phyloP scores from a whole-genome alignment of 1,140 invertebrate species.

The Tetragnatha versicolor region DNA sequence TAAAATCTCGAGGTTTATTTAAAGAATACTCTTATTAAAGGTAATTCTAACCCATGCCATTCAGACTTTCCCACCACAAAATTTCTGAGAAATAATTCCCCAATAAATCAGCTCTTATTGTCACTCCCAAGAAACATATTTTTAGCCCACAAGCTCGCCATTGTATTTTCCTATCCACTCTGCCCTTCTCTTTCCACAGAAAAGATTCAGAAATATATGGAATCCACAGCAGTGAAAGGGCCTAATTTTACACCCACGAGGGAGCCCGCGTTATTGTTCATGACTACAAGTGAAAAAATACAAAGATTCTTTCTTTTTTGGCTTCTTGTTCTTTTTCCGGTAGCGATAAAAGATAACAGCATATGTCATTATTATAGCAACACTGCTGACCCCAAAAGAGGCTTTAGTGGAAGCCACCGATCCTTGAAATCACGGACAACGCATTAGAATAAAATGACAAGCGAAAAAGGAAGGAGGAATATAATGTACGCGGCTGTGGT shows the following conservation, averaged over 20 bases:
- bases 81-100: too few relatives aligned
- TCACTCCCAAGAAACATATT: too few relatives aligned
- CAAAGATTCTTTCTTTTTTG: background rate
- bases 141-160: too few relatives aligned
- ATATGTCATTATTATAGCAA: conserved; percentile 8
- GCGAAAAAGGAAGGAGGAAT: background rate
- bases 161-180: background rate
- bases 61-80: too few relatives aligned
- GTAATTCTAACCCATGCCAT: too few relatives aligned
- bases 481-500: background rate
- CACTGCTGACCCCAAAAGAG: conserved; percentile 41
- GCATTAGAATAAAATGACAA: conserved; percentile 17
- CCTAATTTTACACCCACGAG: background rate
- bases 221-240: background rate
- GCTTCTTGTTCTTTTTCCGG: too few relatives aligned
- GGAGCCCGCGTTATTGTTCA: background rate
- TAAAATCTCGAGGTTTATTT: too few relatives aligned
- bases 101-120: too few relatives aligned
- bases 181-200: background rate
- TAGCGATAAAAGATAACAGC: background rate
- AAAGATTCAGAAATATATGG: background rate
- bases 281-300: background rate
- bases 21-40: too few relatives aligned
- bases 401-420: conserved; percentile 6
- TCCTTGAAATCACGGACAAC: conserved; percentile 37